Evolutionary conservation across 2,797 vertebrate genomes (phyloP), one percentile per base, ranked within the genome.

Genomic region (Pseudotriccus pelzelni): DNA sequence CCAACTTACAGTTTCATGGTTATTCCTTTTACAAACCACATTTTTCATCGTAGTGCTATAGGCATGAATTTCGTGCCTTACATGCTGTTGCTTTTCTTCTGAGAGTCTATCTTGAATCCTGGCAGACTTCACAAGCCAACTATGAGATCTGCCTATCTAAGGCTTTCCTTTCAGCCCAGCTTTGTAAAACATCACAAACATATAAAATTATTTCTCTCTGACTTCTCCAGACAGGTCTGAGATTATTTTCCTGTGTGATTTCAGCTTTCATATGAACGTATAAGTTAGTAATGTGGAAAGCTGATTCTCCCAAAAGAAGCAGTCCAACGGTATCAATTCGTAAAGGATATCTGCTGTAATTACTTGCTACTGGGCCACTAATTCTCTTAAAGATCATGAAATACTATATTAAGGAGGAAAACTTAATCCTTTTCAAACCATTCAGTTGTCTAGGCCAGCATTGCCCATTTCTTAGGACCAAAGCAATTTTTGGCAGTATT

Each of bases 241-340:
- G 27, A 21, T 62, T 82, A 69, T 68, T 91, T 39, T 79, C 9
- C 47, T 52, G 0, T 24, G 13, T 70, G 22, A 64, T 62, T 87
- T 87, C 56, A 62, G 24, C 28, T 89, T 0, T 39, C 14, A 39
- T 39, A 0, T 32, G 15, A 87, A 58, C 0, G 0, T 58, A 0
- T 10, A 52, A 77, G 14, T 70, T 30, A 49, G 44, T 84, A 60
- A 64, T 79, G 75, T 3, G 23, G 43, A 23, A 92, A 13, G 14
- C 30, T 70, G 44, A 83, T 82, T 91, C 24, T 78, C 53, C 43
- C 27, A 50, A 50, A 58, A 75, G n/a, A 84, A 89, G 37, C 10
- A 53, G 27, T 39, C 32, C 43, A 55, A 39, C 19, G 15, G 16
- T 68, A 64, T 64, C 9, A 84, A 46, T 89, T 89, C 69, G 53